Evolutionary conservation across 2,113 vertebrate species (phyloP).

Genomic region (Lepus timidus): DNA sequence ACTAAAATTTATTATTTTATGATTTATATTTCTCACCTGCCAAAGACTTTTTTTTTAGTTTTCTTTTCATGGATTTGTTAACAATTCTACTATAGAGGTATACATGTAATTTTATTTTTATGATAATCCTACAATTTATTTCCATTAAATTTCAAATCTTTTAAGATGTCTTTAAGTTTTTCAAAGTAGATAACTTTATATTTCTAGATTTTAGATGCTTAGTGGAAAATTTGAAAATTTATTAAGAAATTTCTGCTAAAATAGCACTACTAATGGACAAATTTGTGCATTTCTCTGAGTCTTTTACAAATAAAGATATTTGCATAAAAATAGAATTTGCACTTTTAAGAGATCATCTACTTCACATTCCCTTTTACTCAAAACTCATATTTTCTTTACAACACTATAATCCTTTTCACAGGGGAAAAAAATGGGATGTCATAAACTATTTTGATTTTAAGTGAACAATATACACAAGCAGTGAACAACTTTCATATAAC

Average conservation of each 20-base stretch:
- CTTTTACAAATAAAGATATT: slow-evolving; percentile 71
- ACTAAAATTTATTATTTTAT: slow-evolving; percentile 3
- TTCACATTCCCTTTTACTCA: slow-evolving; percentile 59
- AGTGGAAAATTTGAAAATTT: slow-evolving; percentile 34
- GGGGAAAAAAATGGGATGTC: slow-evolving; percentile 41
- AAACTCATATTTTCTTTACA: slow-evolving; percentile 72
- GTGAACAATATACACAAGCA: slow-evolving; percentile 44
- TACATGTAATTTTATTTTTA: slow-evolving; percentile 21
- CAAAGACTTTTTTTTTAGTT: neutral
- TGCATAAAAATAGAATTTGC: slow-evolving; percentile 67
- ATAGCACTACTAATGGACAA: slow-evolving; percentile 18
- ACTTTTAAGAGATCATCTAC: slow-evolving; percentile 71
- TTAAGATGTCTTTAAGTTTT: slow-evolving; percentile 47
- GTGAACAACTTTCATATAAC: neutral
- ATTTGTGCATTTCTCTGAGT: slow-evolving; percentile 57
- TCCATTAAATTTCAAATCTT: slow-evolving; percentile 48
- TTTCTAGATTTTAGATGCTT: slow-evolving; percentile 33
- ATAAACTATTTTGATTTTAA: slow-evolving; percentile 67
- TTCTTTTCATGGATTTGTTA: slow-evolving; percentile 41
- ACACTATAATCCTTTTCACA: slow-evolving; percentile 56
- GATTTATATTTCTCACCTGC: neutral
- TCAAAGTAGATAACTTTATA: slow-evolving; percentile 29
- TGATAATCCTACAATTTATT: slow-evolving; percentile 21
- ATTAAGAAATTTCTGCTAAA: neutral
- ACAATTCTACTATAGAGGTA: neutral